Evolutionary conservation across 2,113 vertebrate species (phyloP), one percentile per base, ranked within the genome.

Genomic region (Phyllostomus discolor): DNA sequence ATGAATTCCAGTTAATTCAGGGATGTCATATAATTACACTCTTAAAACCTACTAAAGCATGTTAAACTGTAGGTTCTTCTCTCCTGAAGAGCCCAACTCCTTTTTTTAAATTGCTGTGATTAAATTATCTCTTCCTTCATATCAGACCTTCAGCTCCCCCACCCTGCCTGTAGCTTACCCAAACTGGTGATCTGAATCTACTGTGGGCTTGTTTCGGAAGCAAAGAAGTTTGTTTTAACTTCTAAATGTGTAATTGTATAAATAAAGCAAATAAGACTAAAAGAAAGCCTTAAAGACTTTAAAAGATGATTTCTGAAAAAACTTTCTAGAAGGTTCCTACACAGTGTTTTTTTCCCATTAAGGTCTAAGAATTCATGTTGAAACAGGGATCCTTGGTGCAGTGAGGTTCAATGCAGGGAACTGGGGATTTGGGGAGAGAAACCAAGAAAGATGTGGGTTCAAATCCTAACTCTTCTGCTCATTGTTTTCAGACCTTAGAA

Each of bases 1-100:
- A 76, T 33, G 76, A 88, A 92, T 90, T 91, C 41, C 59, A 94
- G 80, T 66, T 91, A 90, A 88, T 92, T 92, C 81, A 92, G 85
- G 35, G 38, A 62, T 90, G 1, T 48, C 84, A 94, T 95, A 62
- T 66, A 95, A 83, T 90, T 35, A 94, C 33, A 67, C 62, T 82
- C 41, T 69, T 78, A 67, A 64, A n/a, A 43, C 31, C 82, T 50
- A 73, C 17, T 88, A 54, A 89, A 80, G 26, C 76, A 12, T 28
- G 46, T 38, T 67, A 17, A 88, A 20, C 41, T 75, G n/a, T 50
- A 52, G 28, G 35, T 43, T 92, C 87, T 72, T 75, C 57, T 94
- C 43, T 1, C 48, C 2, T 88, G 81, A 88, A 69, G 52, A 66
- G n/a, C 12, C 35, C 35, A 88, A 95, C 46, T 69, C 46, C 85